Conservation (phyloP, 2,888 invertebrate genomes). For the Petrolisthes manimaculis region DNA sequence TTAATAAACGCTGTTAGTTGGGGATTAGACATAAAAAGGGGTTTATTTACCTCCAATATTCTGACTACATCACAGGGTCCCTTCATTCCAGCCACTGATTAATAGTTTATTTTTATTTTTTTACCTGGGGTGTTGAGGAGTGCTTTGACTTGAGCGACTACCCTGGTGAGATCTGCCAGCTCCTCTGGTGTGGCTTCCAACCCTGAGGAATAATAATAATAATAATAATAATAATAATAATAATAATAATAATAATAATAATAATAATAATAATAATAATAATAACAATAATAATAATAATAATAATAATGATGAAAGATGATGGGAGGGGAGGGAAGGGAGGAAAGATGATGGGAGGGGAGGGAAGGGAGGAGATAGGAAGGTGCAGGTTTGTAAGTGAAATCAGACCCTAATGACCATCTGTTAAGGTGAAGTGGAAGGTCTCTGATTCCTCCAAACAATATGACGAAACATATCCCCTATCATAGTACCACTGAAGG, state of each 20-base stretch:
- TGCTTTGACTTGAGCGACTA: neutral
- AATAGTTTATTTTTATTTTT: conserved; percentile 17
- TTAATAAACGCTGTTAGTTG: too few relatives aligned
- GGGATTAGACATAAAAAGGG: neutral
- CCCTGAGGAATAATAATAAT: neutral
- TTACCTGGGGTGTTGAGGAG: neutral
- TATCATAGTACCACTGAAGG: too few relatives aligned
- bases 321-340: neutral
- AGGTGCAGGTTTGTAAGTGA: too few relatives aligned
- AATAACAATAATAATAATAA: neutral
- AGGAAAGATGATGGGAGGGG: neutral
- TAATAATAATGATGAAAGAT: neutral
- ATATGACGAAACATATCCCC: too few relatives aligned
- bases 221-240: neutral
- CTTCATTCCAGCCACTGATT: conserved; percentile 11
- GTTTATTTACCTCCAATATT: neutral
- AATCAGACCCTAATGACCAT: too few relatives aligned
- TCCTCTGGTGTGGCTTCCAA: neutral
- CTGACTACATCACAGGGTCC: neutral
- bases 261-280: neutral
- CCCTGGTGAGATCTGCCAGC: neutral
- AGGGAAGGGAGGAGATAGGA: neutral
- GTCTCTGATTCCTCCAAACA: too few relatives aligned
- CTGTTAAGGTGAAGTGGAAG: too few relatives aligned
- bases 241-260: neutral